Evolutionary conservation across 2,113 vertebrate species (phyloP).

Genomic region (Saimiri boliviensis): DNA sequence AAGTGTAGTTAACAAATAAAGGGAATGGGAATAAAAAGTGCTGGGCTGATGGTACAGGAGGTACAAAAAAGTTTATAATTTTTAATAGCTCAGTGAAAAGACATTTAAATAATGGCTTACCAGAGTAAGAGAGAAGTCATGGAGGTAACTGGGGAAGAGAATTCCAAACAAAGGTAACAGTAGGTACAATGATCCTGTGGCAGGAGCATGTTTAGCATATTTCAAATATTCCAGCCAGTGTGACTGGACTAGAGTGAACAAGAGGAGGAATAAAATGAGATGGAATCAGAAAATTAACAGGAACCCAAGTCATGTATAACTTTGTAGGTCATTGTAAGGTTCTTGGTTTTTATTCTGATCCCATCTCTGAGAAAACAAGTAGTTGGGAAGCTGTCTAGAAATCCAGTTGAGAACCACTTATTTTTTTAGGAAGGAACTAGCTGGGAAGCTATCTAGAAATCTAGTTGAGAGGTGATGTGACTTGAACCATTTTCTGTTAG

Average conservation of each 20-base stretch:
- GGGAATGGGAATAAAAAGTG: neutral
- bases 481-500: neutral
- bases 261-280: neutral
- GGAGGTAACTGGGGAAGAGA: neutral
- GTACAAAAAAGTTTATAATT: neutral
- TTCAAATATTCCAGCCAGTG: neutral
- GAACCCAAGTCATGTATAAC: neutral
- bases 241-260: neutral
- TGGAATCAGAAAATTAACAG: neutral
- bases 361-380: neutral
- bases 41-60: neutral
- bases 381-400: too few relatives aligned
- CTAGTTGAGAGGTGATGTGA: too few relatives aligned
- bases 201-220: neutral
- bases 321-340: neutral
- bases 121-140: neutral
- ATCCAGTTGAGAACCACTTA: too few relatives aligned
- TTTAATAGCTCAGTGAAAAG: neutral
- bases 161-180: neutral
- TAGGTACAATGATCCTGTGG: neutral
- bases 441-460: too few relatives aligned
- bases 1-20: neutral
- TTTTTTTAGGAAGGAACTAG: too few relatives aligned
- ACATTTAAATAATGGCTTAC: neutral
- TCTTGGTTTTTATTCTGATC: neutral